Evolutionary conservation across 2,797 vertebrate species (phyloP).

Genomic region (Poecilia gillii): DNA sequence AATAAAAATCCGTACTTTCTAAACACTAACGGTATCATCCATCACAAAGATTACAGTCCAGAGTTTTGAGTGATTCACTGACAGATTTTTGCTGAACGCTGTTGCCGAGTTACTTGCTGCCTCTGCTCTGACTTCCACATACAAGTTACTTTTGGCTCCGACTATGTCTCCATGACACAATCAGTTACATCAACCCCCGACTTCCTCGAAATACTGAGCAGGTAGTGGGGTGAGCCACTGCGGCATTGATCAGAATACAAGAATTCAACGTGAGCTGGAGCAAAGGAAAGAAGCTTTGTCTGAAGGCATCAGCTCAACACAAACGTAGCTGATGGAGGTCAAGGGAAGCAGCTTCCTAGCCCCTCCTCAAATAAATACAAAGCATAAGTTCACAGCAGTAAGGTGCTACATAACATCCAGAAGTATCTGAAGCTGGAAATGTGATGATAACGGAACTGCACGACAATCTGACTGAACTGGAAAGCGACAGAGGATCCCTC

Average conservation of each 20-base stretch:
- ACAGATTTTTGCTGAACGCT: constrained; percentile 24
- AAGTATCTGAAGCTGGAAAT: constrained; percentile 21
- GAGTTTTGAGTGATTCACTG: constrained; percentile 11
- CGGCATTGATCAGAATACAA: constrained; percentile 44
- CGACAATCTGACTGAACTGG: constrained; percentile 29
- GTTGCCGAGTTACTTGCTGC: not conserved
- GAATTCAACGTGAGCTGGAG: constrained; percentile 26
- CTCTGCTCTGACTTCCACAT: constrained; percentile 21
- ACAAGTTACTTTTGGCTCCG: constrained; percentile 26
- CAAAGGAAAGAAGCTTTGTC: not conserved
- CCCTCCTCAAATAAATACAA: not conserved
- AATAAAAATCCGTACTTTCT: not conserved
- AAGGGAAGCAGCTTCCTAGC: not conserved
- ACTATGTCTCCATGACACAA: constrained; percentile 27
- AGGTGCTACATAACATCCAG: constrained; percentile 16
- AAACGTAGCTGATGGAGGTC: constrained; percentile 22
- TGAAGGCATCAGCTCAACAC: constrained; percentile 24
- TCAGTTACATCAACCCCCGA: constrained; percentile 32
- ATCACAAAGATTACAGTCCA: constrained; percentile 19
- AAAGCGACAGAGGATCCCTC: constrained; percentile 18
- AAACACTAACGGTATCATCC: not conserved
- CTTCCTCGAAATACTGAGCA: constrained; percentile 18
- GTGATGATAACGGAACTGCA: constrained; percentile 15
- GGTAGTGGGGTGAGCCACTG: constrained; percentile 28
- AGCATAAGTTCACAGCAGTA: constrained; percentile 6